Conservation (phyloP, 2,888 invertebrate genomes). For the Mythimna pallens region DNA sequence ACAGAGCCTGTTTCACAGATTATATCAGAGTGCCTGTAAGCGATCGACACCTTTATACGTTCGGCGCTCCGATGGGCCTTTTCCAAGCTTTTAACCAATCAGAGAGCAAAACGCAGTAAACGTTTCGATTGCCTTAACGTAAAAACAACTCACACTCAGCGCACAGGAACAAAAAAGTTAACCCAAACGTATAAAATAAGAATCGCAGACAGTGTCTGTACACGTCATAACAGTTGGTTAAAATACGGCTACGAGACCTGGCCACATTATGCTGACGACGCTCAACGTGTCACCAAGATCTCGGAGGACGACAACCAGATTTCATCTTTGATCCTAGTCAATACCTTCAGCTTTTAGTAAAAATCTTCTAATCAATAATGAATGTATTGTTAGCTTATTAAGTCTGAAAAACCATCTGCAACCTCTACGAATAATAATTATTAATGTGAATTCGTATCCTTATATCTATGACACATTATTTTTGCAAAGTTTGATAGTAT, state of each 20-base stretch:
- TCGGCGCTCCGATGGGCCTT: too few relatives aligned
- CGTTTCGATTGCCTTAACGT: too few relatives aligned
- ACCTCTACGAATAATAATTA: background rate
- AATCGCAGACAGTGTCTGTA: background rate
- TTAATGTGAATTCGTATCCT: background rate
- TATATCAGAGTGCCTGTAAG: background rate
- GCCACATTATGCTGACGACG: background rate
- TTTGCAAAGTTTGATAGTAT: background rate
- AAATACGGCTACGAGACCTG: background rate
- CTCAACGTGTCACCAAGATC: background rate
- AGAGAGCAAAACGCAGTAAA: too few relatives aligned
- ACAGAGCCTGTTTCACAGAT: background rate
- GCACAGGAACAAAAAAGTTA: too few relatives aligned
- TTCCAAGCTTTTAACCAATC: too few relatives aligned
- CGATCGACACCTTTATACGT: too few relatives aligned
- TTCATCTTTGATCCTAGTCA: background rate
- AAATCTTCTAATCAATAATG: background rate
- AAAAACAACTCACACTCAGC: too few relatives aligned
- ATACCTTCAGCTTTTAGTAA: slow-evolving; percentile 5
- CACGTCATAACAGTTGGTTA: background rate
- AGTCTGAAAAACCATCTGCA: background rate
- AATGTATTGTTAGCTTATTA: background rate
- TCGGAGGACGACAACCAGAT: background rate
- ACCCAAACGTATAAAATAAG: too few relatives aligned
- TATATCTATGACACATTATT: background rate